Evolutionary conservation across 2,113 vertebrate species (phyloP).

Genomic region (Lipophrys pholis): DNA sequence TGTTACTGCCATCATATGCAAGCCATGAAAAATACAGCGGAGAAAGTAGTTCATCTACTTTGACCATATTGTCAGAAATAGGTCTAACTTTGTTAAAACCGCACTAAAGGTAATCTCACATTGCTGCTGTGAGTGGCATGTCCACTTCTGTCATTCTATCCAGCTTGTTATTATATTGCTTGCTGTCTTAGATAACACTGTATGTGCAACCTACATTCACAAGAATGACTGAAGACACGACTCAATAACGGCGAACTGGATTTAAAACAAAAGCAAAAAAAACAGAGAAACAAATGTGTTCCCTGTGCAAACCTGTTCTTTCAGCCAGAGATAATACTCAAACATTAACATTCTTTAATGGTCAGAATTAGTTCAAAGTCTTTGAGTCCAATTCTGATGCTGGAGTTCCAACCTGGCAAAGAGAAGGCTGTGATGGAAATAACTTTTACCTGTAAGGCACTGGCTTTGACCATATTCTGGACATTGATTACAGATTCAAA

Average conservation of each 20-base stretch:
- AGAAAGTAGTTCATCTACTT: no score
- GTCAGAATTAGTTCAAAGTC: not conserved
- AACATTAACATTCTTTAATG: conserved; percentile 12
- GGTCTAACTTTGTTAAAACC: no score
- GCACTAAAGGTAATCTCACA: no score
- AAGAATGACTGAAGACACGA: not conserved
- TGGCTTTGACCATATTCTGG: conserved; percentile 2
- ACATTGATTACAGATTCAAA: conserved; percentile 11
- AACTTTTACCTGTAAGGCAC: conserved; percentile 58
- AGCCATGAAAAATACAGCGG: no score
- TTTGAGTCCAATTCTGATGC: conserved; percentile 13
- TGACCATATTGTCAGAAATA: no score
- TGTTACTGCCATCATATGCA: no score
- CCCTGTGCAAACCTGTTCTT: not conserved
- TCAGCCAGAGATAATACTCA: not conserved
- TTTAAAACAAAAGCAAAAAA: not conserved
- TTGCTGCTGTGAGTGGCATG: not conserved
- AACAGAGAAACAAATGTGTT: conserved; percentile 16
- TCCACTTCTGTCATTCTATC: not conserved
- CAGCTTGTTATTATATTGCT: not conserved
- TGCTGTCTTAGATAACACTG: conserved; percentile 38
- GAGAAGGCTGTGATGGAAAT: conserved; percentile 12
- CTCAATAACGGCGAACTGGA: conserved; percentile 1
- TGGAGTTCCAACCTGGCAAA: conserved; percentile 4
- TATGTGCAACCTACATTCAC: conserved; percentile 26